A percentile compares a stretch with the other conserved stretches of the same genome.
Conservation (phyloP, 2,113 vertebrate genomes). For the Amphiprion percula region DNA sequence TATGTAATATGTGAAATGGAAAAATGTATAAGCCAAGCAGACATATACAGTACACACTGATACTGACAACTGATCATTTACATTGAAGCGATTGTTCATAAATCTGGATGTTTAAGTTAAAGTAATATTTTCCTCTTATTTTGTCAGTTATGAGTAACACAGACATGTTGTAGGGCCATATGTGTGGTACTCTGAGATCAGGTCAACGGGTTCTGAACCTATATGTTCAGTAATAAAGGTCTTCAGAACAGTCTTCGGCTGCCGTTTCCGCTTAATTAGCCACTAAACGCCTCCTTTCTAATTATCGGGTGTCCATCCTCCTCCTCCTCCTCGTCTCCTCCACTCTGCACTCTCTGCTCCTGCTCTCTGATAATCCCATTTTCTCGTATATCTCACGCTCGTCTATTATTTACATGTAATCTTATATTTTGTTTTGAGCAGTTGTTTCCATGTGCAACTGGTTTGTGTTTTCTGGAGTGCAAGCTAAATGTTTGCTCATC, state of each 20-base stretch:
- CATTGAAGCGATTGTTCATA: background rate
- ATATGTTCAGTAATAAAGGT: background rate
- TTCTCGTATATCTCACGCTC: background rate
- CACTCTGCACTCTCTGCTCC: background rate
- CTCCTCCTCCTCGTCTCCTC: background rate
- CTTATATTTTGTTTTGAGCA: no score
- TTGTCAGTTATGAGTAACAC: background rate
- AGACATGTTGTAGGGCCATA: background rate
- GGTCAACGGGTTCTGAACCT: background rate
- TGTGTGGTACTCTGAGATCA: background rate
- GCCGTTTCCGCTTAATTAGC: slow-evolving; percentile 22
- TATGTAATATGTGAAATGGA: background rate
- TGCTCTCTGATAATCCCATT: background rate
- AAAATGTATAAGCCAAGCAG: no score
- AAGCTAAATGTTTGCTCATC: no score
- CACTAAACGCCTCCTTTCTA: slow-evolving; percentile 13
- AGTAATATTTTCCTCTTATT: background rate
- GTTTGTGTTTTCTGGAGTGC: background rate
- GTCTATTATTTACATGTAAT: background rate
- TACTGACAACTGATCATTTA: background rate
- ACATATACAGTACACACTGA: background rate
- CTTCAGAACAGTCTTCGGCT: background rate
- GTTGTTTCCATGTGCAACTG: no score
- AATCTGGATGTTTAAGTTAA: background rate
- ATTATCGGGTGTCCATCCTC: slow-evolving; percentile 20